These are phyloP conservation scores for Bactericera cockerelli DNA, from an alignment of 1,140 invertebrate species.

Conservation along the genomic window DNA sequence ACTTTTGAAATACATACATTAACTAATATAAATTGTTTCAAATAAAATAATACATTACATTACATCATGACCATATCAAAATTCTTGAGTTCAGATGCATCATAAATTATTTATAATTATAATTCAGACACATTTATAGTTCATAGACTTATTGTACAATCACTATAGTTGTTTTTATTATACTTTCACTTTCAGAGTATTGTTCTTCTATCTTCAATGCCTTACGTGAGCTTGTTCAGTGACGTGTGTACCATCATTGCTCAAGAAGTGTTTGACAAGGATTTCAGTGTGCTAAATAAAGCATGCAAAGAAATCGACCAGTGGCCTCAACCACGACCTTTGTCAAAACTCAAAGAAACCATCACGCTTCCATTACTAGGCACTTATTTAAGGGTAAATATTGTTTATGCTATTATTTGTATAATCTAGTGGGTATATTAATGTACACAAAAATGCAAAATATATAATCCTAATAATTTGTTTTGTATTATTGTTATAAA, in stretches of 20 bases:
- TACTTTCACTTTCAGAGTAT: conserved; percentile 59
- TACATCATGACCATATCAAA: no score
- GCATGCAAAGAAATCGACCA: conserved; percentile 84
- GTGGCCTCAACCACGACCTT: conserved; percentile 77
- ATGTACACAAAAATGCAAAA: neutral
- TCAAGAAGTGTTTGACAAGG: conserved; percentile 87
- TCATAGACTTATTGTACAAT: no score
- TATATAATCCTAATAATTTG: neutral
- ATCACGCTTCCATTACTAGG: conserved; percentile 74
- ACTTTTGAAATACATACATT: no score
- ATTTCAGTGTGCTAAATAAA: conserved; percentile 64
- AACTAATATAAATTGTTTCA: no score
- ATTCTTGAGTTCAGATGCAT: no score
- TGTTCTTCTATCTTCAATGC: conserved; percentile 79
- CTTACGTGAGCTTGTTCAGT: conserved; percentile 85
- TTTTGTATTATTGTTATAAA: conserved; percentile 10
- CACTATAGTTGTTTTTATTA: no score
- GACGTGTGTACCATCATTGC: conserved; percentile 76
- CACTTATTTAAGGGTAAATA: conserved; percentile 59
- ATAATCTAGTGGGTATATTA: conserved; percentile 13
- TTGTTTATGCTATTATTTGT: conserved; percentile 14
- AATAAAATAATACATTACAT: no score
- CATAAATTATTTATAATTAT: no score
- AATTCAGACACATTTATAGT: no score
- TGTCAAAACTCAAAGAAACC: conserved; percentile 37